Evolutionary conservation across 2,113 vertebrate genomes (phyloP).

Genomic region (Lampris megalopsis): DNA sequence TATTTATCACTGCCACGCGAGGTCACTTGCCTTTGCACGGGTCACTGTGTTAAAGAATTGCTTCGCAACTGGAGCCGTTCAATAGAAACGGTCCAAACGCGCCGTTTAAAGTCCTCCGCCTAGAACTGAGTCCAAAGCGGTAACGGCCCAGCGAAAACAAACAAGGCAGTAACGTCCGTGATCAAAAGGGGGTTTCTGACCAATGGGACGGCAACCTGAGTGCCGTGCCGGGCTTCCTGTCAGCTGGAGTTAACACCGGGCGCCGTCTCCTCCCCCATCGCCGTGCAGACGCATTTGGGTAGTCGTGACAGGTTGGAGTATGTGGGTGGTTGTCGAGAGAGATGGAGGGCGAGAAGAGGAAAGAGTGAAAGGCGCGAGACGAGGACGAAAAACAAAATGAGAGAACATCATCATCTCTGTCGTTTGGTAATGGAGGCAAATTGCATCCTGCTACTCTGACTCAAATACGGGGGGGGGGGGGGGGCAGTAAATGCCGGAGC

Average conservation of each 20-base stretch:
- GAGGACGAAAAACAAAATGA: slow-evolving; percentile 13
- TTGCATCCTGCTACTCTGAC: slow-evolving; percentile 44
- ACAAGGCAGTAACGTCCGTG: slow-evolving; percentile 3
- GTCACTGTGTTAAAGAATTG: too few species aligned
- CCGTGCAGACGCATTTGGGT: too few species aligned
- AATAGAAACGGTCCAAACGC: too few species aligned
- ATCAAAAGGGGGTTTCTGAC: not conserved
- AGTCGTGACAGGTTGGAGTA: slow-evolving; percentile 17
- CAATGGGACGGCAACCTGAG: not conserved
- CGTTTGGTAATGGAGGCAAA: slow-evolving; percentile 55
- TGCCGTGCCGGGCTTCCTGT: slow-evolving; percentile 26
- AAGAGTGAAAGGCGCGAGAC: slow-evolving; percentile 14
- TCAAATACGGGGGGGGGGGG: slow-evolving; percentile 33
- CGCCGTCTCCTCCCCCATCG: slow-evolving; percentile 28
- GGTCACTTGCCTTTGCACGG: too few species aligned
- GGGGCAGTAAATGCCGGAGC: slow-evolving; percentile 41
- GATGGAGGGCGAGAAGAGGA: not conserved
- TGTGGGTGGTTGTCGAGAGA: slow-evolving; percentile 1
- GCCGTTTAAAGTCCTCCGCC: too few species aligned
- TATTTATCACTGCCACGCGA: too few species aligned
- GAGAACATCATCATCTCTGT: slow-evolving; percentile 6
- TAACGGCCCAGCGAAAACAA: not conserved
- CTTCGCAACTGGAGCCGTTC: too few species aligned
- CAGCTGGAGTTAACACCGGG: slow-evolving; percentile 43
- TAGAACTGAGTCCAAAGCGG: too few species aligned